Conservation (phyloP, 2,888 invertebrate genomes). For the Horisme vitalbata region DNA sequence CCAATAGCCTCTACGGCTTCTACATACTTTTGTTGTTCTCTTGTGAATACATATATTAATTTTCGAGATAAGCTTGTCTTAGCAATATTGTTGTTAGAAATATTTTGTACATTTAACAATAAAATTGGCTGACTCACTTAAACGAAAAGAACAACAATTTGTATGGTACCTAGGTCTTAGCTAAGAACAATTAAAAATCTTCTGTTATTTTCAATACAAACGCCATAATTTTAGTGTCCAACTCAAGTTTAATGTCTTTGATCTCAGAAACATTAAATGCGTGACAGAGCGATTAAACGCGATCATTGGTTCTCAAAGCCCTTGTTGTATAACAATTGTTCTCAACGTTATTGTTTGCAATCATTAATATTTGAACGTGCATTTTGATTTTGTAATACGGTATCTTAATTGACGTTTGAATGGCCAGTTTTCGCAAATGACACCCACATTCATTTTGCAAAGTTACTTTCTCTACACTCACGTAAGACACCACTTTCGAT, state of each 20-base stretch:
- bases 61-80: too few relatives aligned
- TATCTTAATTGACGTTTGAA: conserved; percentile 47
- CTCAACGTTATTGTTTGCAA: conserved; percentile 13
- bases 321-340: conserved; percentile 13
- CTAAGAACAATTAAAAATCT: too few relatives aligned
- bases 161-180: too few relatives aligned
- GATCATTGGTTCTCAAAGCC: conserved; percentile 1
- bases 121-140: too few relatives aligned
- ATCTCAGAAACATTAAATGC: background rate
- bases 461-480: conserved; percentile 56
- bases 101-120: background rate
- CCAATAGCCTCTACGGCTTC: too few relatives aligned
- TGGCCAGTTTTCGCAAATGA: conserved; percentile 56
- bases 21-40: too few relatives aligned
- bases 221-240: background rate
- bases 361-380: conserved; percentile 31
- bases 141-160: too few relatives aligned
- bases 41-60: too few relatives aligned
- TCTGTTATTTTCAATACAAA: too few relatives aligned
- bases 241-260: background rate
- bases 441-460: conserved; percentile 56
- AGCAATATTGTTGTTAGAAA: background rate
- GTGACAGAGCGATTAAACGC: conserved; percentile 1
- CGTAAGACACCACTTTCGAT: conserved; percentile 44
- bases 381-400: too few relatives aligned